Percentiles rank a stretch among this genome's conserved stretches.
Evolutionary conservation across 53 echinoderm and acorn worm genomes (phyloP).

Genomic region (Astropecten irregularis): DNA sequence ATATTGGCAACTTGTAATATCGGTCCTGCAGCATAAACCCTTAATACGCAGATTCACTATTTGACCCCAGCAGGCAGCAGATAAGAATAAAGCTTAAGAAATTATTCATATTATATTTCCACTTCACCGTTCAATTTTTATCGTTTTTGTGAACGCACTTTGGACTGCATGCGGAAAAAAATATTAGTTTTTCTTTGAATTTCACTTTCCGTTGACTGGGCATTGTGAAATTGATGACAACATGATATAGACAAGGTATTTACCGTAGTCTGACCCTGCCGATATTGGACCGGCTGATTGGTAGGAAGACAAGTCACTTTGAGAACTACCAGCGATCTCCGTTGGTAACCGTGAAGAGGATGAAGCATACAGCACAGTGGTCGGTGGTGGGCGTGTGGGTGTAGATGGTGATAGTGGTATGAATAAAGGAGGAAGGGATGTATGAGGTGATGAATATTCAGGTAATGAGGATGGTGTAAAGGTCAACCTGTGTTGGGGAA

Average conservation of each 20-base stretch:
- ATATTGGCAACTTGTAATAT: no score
- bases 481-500: neutral
- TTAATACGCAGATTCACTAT: no score
- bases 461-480: neutral
- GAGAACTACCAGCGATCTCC: conserved; percentile 5
- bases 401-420: neutral
- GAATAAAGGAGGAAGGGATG: neutral
- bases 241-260: neutral
- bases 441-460: neutral
- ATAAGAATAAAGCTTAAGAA: neutral
- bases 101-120: neutral
- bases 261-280: conserved; percentile 12
- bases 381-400: neutral
- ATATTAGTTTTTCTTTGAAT: neutral
- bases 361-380: neutral
- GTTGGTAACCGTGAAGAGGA: neutral
- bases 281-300: conserved; percentile 1
- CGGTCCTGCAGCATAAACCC: no score
- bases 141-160: neutral
- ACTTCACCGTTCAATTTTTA: neutral
- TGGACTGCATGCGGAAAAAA: neutral
- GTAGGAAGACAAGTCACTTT: conserved; percentile 3
- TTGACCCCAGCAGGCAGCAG: neutral
- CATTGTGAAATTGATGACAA: neutral
- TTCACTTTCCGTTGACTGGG: neutral